phyloP scores from a whole-genome alignment of 92 coral and sea anemone genomes.

The Bergia puertoricense region DNA sequence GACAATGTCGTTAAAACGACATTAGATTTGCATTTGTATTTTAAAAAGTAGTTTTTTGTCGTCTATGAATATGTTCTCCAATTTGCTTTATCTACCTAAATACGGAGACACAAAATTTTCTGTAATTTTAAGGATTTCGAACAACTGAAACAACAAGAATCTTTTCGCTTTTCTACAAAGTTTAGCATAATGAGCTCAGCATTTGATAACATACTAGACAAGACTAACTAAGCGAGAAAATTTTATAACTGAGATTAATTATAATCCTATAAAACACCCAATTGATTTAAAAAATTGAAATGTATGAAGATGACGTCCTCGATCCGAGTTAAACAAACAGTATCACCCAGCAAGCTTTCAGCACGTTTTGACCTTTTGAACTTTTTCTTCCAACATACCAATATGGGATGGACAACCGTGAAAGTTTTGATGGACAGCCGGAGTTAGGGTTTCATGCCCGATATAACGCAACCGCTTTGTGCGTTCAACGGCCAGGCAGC shows the following conservation, averaged over 20 bases:
- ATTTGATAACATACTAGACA: background rate
- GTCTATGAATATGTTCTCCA: background rate
- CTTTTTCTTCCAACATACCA: background rate
- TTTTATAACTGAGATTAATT: background rate
- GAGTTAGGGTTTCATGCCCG: background rate
- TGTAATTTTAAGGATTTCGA: too few species aligned
- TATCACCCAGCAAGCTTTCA: background rate
- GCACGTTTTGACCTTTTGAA: conserved; percentile 7
- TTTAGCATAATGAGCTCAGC: background rate
- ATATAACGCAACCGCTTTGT: background rate
- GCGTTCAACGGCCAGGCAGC: background rate
- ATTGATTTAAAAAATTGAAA: background rate
- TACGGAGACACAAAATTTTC: background rate
- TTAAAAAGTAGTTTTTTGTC: background rate
- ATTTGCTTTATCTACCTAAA: background rate
- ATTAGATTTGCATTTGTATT: too few species aligned
- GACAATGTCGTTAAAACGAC: background rate
- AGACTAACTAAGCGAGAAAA: background rate
- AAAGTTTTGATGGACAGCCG: background rate
- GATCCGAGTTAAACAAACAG: background rate
- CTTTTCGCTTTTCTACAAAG: background rate
- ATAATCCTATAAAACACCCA: background rate
- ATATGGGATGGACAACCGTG: background rate
- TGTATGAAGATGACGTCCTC: background rate
- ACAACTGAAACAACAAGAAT: background rate